phyloP scores from a whole-genome alignment of 2,797 vertebrate genomes.

The Dipus sagitta region DNA sequence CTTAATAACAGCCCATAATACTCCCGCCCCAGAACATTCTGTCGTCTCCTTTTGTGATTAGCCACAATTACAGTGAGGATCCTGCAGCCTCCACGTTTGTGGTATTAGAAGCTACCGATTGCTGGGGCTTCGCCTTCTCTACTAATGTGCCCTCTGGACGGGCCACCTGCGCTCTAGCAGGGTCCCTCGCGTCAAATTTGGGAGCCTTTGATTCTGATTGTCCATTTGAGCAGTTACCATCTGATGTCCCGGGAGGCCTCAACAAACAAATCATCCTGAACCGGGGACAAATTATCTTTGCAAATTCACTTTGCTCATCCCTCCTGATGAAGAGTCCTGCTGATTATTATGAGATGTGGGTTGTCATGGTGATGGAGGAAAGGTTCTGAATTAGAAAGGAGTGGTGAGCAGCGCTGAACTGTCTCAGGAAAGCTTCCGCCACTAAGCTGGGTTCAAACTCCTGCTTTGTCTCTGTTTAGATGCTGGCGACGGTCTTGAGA shows the following conservation, averaged over 20 bases:
- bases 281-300: neutral
- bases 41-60: neutral
- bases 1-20: neutral
- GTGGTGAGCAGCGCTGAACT: neutral
- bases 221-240: neutral
- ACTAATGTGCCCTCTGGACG: neutral
- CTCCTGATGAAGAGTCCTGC: neutral
- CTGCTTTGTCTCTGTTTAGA: neutral
- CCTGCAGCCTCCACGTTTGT: neutral
- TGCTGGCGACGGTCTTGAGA: neutral
- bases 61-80: neutral
- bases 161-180: neutral
- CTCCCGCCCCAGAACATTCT: neutral
- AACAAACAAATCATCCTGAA: neutral
- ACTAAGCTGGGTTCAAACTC: neutral
- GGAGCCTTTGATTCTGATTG: neutral
- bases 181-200: neutral
- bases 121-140: neutral
- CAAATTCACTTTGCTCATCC: neutral
- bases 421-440: neutral
- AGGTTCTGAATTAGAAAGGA: neutral
- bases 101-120: neutral
- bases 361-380: slow-evolving; percentile 12
- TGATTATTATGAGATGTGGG: neutral
- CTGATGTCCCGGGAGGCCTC: too few relatives aligned